These are phyloP conservation scores for Drosophila nigromelanica DNA, from an alignment of 1,140 invertebrate species.

Conservation along the genomic window DNA sequence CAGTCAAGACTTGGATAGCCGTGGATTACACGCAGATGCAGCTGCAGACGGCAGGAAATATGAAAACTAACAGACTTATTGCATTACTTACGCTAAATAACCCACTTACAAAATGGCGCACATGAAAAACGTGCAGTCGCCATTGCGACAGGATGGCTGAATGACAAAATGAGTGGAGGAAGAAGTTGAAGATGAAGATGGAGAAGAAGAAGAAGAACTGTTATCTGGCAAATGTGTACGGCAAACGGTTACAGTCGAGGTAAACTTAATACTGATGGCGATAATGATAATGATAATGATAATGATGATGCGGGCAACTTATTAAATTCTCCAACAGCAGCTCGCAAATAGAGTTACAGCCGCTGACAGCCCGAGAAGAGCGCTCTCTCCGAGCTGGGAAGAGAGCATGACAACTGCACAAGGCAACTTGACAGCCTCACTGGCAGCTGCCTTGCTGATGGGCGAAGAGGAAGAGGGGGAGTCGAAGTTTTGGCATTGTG, in stretches of 20 bases:
- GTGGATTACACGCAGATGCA: conserved; percentile 58
- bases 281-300: conserved; percentile 52
- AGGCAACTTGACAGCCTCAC: conserved; percentile 45
- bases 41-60: conserved; percentile 63
- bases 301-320: conserved; percentile 53
- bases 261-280: conserved; percentile 40
- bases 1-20: conserved; percentile 16
- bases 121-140: conserved; percentile 18
- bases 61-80: conserved; percentile 75
- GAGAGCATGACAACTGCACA: conserved; percentile 31
- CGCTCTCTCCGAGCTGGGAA: neutral
- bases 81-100: conserved; percentile 81
- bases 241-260: conserved; percentile 10
- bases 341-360: conserved; percentile 52
- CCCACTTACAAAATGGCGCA: conserved; percentile 74
- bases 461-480: neutral
- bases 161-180: neutral
- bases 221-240: conserved; percentile 2
- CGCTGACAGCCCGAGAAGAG: conserved; percentile 23
- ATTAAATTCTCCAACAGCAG: conserved; percentile 55
- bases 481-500: conserved; percentile 31
- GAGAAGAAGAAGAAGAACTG: neutral
- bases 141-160: neutral
- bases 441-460: conserved; percentile 20
- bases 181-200: neutral